Conservation (phyloP, 2,797 vertebrate genomes). For the Karalla daura region DNA sequence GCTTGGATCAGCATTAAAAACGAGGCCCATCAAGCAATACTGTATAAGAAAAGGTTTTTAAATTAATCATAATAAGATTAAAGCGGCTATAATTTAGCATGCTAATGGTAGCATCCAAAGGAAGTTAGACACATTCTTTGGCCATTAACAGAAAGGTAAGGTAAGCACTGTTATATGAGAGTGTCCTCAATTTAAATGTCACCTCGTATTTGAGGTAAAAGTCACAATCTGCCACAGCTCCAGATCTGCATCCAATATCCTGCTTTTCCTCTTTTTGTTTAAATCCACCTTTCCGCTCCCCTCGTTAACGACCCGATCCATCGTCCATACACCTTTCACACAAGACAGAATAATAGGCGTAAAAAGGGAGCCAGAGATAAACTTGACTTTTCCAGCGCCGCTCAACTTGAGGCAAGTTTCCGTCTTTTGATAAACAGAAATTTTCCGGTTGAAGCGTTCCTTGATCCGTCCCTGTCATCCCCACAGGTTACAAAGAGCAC, state of each 20-base stretch:
- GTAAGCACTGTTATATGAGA: too few species aligned
- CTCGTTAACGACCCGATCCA: constrained; percentile 46
- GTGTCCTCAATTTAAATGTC: constrained; percentile 1
- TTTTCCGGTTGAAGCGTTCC: constrained; percentile 46
- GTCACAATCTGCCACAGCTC: neutral
- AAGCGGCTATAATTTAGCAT: neutral
- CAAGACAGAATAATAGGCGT: constrained; percentile 62
- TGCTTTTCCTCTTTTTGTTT: constrained; percentile 56
- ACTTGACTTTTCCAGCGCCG: constrained; percentile 59
- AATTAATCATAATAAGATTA: neutral
- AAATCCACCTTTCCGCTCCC: constrained; percentile 61
- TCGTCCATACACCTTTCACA: constrained; percentile 65
- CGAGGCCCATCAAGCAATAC: neutral
- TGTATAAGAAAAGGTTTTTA: too few species aligned
- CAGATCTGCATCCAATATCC: neutral
- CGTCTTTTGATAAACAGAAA: constrained; percentile 69
- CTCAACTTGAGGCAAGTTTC: constrained; percentile 63
- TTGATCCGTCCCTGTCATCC: constrained; percentile 56
- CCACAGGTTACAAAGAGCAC: constrained; percentile 49
- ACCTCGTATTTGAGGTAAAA: neutral
- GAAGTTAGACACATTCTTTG: too few species aligned
- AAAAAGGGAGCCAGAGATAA: constrained; percentile 64
- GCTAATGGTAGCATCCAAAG: neutral
- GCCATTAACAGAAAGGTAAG: too few species aligned
- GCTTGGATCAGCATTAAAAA: neutral